phyloP scores from a whole-genome alignment of 2,113 vertebrate genomes.

The Syngnathus typhle region DNA sequence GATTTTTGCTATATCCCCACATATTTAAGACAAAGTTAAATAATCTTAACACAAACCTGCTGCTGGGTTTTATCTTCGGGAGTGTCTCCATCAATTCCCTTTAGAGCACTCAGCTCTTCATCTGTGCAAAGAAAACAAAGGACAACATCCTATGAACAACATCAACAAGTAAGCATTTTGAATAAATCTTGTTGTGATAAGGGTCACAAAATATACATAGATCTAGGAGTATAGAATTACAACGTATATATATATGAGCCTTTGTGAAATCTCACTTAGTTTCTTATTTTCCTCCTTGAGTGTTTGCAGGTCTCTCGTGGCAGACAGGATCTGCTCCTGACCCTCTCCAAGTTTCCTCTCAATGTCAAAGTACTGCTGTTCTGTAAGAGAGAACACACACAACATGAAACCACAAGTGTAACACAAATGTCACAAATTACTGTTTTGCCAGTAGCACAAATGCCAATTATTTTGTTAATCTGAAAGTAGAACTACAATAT shows the following conservation, averaged over 20 bases:
- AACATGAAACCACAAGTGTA: neutral
- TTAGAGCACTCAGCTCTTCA: conserved; percentile 78
- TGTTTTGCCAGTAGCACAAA: neutral
- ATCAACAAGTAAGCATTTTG: neutral
- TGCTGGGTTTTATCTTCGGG: conserved; percentile 71
- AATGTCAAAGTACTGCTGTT: conserved; percentile 93
- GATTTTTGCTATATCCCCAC: neutral
- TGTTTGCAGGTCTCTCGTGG: conserved; percentile 80
- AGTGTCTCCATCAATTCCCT: conserved; percentile 80
- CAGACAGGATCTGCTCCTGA: conserved; percentile 83
- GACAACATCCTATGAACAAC: neutral
- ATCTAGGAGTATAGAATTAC: neutral
- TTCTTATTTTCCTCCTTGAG: conserved; percentile 79
- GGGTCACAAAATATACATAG: neutral
- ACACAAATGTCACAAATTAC: neutral
- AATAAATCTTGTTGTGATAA: neutral
- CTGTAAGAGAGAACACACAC: conserved; percentile 55
- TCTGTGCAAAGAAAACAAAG: conserved; percentile 58
- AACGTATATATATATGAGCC: neutral
- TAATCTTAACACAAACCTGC: conserved; percentile 67
- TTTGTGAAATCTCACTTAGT: conserved; percentile 75
- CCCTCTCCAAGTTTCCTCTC: conserved; percentile 86
- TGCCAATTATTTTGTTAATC: neutral
- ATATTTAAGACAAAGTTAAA: neutral
- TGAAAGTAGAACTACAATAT: neutral